Evolutionary conservation across 2,113 vertebrate genomes (phyloP).

Genomic region (Pterophyllum scalare): DNA sequence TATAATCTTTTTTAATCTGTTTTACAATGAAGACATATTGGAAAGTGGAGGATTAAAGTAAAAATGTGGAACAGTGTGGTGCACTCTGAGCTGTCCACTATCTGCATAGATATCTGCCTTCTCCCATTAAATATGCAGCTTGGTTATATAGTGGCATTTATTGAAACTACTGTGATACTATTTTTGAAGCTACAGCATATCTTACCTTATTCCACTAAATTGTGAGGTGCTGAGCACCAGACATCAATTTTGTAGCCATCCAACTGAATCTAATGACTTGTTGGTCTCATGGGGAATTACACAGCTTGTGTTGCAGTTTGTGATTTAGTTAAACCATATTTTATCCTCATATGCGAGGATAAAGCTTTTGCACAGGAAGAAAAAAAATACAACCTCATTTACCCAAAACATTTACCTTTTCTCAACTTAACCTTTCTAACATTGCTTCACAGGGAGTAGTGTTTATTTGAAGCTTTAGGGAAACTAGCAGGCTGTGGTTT

Average conservation of each 20-base stretch:
- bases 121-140: background rate
- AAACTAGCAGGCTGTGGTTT: constrained; percentile 36
- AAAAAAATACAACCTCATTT: background rate
- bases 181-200: background rate
- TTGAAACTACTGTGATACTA: background rate
- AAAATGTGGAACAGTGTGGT: background rate
- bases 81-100: background rate
- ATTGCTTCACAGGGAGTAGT: constrained; percentile 9
- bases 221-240: background rate
- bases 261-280: background rate
- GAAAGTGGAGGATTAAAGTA: constrained; percentile 7
- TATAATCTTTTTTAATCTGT: constrained; percentile 58
- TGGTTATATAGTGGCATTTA: background rate
- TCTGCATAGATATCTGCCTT: background rate
- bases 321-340: constrained; percentile 4
- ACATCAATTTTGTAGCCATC: background rate
- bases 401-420: background rate
- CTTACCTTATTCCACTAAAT: background rate
- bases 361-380: constrained; percentile 10
- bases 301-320: background rate
- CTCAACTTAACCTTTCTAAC: constrained; percentile 11
- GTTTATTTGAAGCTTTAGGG: constrained; percentile 38
- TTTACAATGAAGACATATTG: constrained; percentile 32
- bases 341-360: background rate
- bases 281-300: constrained; percentile 11